Percentiles rank a stretch among this genome's conserved stretches.
Conservation (phyloP, 2,888 invertebrate species). For the Synergus gifuensis region DNA sequence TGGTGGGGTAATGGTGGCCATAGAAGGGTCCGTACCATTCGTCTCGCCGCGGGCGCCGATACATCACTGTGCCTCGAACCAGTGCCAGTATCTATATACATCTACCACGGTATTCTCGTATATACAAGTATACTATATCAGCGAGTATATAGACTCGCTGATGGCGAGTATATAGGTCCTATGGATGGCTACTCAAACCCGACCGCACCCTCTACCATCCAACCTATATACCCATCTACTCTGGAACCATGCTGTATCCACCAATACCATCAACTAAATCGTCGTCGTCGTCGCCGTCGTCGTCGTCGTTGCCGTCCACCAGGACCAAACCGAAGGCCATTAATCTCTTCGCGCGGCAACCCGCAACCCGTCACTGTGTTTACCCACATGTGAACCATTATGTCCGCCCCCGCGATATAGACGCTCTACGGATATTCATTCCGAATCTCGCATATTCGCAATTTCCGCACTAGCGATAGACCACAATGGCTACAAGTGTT, state of each 20-base stretch:
- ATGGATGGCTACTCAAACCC: constrained; percentile 70
- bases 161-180: constrained; percentile 66
- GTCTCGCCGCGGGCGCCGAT: constrained; percentile 75
- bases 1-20: constrained; percentile 71
- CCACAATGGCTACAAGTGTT: constrained; percentile 42
- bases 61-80: constrained; percentile 74
- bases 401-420: constrained; percentile 76
- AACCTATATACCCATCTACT: constrained; percentile 49
- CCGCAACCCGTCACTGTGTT: constrained; percentile 77
- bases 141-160: constrained; percentile 55
- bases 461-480: constrained; percentile 55
- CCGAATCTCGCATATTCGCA: constrained; percentile 53
- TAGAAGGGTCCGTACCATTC: constrained; percentile 73
- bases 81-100: constrained; percentile 66
- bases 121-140: constrained; percentile 46
- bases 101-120: constrained; percentile 46
- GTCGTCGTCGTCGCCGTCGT: constrained; percentile 51
- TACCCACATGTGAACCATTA: constrained; percentile 78
- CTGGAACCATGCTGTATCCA: constrained; percentile 45
- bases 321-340: constrained; percentile 73
- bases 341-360: constrained; percentile 76
- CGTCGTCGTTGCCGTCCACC: constrained; percentile 53
- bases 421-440: constrained; percentile 62
- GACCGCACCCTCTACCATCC: constrained; percentile 69
- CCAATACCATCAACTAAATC: constrained; percentile 49